Percentiles rank a stretch among this genome's conserved stretches.
Conservation (phyloP, 2,888 invertebrate species). For the Synergus itoensis region DNA sequence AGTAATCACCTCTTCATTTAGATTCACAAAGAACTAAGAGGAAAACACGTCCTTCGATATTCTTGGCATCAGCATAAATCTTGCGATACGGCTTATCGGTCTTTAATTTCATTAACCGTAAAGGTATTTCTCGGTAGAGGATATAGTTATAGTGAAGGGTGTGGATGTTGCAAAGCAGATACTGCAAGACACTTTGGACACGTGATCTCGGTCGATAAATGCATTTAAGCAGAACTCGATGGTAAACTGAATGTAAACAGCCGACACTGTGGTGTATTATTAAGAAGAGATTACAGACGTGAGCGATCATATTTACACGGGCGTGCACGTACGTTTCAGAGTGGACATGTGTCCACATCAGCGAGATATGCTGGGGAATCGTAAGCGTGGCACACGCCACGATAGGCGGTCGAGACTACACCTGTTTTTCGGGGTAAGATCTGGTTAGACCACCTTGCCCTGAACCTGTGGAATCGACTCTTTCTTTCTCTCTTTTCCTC, state of each 20-base stretch:
- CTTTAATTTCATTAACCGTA: not conserved
- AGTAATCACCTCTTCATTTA: not conserved
- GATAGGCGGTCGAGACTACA: slow-evolving; percentile 40
- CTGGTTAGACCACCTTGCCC: slow-evolving; percentile 40
- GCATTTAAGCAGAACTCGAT: slow-evolving; percentile 29
- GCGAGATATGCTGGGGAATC: slow-evolving; percentile 25
- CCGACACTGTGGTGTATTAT: slow-evolving; percentile 34
- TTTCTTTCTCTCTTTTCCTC: not conserved
- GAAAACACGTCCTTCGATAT: not conserved
- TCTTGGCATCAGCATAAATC: not conserved
- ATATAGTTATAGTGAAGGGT: not conserved
- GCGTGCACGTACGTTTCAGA: slow-evolving; percentile 30
- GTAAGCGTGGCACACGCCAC: slow-evolving; percentile 40
- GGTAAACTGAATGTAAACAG: slow-evolving; percentile 28
- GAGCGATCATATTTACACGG: slow-evolving; percentile 27
- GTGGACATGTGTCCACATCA: slow-evolving; percentile 36
- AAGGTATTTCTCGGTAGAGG: not conserved
- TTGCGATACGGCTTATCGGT: not conserved
- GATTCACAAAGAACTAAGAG: not conserved
- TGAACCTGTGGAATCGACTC: slow-evolving; percentile 26
- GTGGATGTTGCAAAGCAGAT: slow-evolving; percentile 30
- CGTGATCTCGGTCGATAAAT: slow-evolving; percentile 26
- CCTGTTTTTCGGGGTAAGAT: slow-evolving; percentile 40
- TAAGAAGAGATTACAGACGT: slow-evolving; percentile 36
- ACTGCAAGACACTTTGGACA: slow-evolving; percentile 29